phyloP scores from a whole-genome alignment of 35 echinoderm and acorn worm genomes.

The Diadema setosum region DNA sequence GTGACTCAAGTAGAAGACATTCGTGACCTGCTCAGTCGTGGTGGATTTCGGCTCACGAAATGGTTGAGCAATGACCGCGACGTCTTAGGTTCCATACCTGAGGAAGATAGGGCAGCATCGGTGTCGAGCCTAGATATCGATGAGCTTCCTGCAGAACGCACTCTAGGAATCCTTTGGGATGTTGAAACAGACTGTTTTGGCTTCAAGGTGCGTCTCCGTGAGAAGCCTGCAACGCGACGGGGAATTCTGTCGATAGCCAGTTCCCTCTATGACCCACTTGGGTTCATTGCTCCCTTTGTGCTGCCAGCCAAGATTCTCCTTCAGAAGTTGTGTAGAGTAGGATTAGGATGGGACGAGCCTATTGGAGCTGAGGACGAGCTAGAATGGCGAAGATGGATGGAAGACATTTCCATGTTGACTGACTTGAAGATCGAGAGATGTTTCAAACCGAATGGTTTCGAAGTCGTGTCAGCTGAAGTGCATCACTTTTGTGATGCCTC shows the following conservation, averaged over 20 bases:
- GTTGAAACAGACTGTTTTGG: constrained; percentile 33
- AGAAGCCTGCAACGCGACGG: too few relatives aligned
- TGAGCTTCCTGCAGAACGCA: not conserved
- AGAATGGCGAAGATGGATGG: not conserved
- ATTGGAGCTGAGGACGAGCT: not conserved
- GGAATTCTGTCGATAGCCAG: too few relatives aligned
- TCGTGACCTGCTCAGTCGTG: not conserved
- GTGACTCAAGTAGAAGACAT: constrained; percentile 11
- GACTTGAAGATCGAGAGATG: constrained; percentile 27
- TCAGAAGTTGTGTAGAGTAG: too few relatives aligned
- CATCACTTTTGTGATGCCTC: constrained; percentile 65
- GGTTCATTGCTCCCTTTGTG: too few relatives aligned
- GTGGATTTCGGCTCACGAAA: constrained; percentile 62
- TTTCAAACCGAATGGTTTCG: constrained; percentile 5
- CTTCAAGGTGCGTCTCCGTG: too few relatives aligned
- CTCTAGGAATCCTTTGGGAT: constrained; percentile 17
- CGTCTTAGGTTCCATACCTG: constrained; percentile 28
- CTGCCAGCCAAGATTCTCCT: too few relatives aligned
- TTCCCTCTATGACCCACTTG: too few relatives aligned
- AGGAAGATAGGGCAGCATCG: constrained; percentile 14
- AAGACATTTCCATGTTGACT: not conserved
- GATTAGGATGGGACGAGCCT: too few relatives aligned
- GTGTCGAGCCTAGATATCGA: constrained; percentile 3
- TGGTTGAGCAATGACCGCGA: constrained; percentile 21
- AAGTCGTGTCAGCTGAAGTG: not conserved